Evolutionary conservation across 2,888 invertebrate genomes (phyloP).

Genomic region (Spatulosminthurus flaviceps): DNA sequence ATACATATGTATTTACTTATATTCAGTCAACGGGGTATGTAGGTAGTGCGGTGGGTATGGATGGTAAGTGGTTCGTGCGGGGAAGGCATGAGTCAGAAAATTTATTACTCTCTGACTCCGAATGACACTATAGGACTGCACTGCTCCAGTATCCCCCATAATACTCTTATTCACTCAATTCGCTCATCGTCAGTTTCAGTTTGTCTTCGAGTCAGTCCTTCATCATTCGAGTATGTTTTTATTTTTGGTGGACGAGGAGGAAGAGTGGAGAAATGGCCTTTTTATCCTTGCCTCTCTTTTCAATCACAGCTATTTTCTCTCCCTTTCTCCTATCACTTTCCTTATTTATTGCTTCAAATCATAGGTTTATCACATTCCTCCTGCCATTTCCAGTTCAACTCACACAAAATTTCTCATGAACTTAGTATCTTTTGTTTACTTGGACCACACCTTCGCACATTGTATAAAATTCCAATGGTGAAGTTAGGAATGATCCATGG

Average conservation of each 20-base stretch:
- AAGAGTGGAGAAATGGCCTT: background rate
- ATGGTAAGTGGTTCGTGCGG: conserved; percentile 28
- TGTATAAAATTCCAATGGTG: too few species aligned
- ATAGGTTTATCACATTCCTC: background rate
- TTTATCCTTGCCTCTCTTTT: conserved; percentile 18
- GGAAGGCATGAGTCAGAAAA: conserved; percentile 50
- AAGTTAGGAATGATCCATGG: too few species aligned
- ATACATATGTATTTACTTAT: background rate
- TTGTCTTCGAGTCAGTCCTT: conserved; percentile 26
- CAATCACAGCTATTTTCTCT: conserved; percentile 3
- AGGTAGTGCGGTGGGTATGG: background rate
- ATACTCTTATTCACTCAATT: conserved; percentile 38
- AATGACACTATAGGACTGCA: conserved; percentile 29
- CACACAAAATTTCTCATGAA: background rate
- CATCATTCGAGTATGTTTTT: background rate
- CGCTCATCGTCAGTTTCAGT: conserved; percentile 36
- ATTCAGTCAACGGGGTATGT: background rate
- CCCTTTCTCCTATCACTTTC: background rate
- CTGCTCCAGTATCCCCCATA: conserved; percentile 24
- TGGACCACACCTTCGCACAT: too few species aligned
- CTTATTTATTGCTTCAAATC: background rate
- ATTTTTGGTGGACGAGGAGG: background rate
- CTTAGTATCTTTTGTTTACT: too few species aligned
- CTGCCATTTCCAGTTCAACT: background rate
- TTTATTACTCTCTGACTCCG: conserved; percentile 49